A percentile compares a stretch with the other conserved stretches of the same genome.
Conservation (phyloP, 2,113 vertebrate genomes). For the Xiphias gladius region DNA sequence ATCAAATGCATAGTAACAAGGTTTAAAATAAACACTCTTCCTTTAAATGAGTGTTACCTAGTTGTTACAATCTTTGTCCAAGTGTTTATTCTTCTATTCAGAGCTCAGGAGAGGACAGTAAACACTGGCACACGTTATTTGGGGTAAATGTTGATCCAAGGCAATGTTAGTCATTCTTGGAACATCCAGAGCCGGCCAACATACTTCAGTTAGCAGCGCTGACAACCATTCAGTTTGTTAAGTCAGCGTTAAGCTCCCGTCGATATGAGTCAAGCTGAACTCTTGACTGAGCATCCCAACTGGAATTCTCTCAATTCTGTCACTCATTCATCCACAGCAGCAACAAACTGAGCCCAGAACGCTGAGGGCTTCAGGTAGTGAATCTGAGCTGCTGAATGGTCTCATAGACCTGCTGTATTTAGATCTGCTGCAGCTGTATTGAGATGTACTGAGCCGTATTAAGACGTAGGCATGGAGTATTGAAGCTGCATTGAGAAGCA, state of each 20-base stretch:
- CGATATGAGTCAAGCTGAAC: constrained; percentile 77
- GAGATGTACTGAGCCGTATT: constrained; percentile 77
- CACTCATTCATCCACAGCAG: constrained; percentile 66
- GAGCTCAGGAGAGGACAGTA: constrained; percentile 60
- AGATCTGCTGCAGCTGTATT: constrained; percentile 72
- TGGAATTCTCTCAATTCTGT: constrained; percentile 72
- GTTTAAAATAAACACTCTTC: constrained; percentile 3
- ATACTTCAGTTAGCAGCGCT: constrained; percentile 58
- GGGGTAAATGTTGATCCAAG: constrained; percentile 67
- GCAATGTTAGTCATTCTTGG: constrained; percentile 45
- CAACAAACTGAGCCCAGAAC: constrained; percentile 49
- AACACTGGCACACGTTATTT: constrained; percentile 68
- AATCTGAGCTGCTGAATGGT: constrained; percentile 54
- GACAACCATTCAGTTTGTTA: constrained; percentile 78
- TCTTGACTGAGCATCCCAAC: constrained; percentile 72
- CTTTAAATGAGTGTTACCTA: neutral
- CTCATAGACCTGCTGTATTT: constrained; percentile 57
- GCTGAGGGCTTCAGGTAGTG: constrained; percentile 65
- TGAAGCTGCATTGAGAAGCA: constrained; percentile 74
- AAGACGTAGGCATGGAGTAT: constrained; percentile 62
- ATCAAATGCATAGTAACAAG: neutral
- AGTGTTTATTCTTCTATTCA: constrained; percentile 57
- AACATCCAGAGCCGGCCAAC: constrained; percentile 40
- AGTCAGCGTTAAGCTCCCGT: constrained; percentile 74
- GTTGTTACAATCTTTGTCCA: constrained; percentile 33